A percentile compares a stretch with the other conserved stretches of the same genome.
phyloP scores from a whole-genome alignment of 2,113 vertebrate species.

The Varanus komodoensis region DNA sequence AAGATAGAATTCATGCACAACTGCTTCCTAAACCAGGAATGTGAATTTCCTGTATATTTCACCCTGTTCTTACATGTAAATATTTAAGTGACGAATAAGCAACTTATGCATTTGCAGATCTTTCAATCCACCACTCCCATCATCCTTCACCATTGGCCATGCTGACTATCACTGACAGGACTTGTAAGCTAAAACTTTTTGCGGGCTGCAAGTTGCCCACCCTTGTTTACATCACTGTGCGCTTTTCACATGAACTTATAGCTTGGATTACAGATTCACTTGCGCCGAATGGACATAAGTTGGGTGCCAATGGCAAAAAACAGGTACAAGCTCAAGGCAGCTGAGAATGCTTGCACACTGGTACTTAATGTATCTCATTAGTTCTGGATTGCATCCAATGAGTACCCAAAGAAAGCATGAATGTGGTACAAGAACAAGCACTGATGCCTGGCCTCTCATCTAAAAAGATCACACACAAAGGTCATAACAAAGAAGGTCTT shows the following conservation, averaged over 20 bases:
- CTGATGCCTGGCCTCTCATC: not conserved
- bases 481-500: conserved; percentile 36
- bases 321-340: not conserved
- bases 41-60: not conserved
- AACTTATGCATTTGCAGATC: too few species aligned
- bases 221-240: not conserved
- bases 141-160: too few species aligned
- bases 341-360: not conserved
- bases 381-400: not conserved
- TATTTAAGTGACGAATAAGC: not conserved
- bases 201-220: too few species aligned
- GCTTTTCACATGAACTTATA: not conserved
- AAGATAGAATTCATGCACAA: not conserved
- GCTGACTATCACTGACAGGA: too few species aligned
- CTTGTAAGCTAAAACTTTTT: too few species aligned
- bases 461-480: not conserved
- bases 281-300: not conserved
- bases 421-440: conserved; percentile 21
- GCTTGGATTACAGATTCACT: not conserved
- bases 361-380: not conserved
- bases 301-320: not conserved
- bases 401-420: conserved; percentile 15
- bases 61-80: not conserved
- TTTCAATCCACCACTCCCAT: too few species aligned
- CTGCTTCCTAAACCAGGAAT: not conserved